Evolutionary conservation across 2,888 invertebrate species (phyloP).

Genomic region (Scaptomyza caliginosa): DNA sequence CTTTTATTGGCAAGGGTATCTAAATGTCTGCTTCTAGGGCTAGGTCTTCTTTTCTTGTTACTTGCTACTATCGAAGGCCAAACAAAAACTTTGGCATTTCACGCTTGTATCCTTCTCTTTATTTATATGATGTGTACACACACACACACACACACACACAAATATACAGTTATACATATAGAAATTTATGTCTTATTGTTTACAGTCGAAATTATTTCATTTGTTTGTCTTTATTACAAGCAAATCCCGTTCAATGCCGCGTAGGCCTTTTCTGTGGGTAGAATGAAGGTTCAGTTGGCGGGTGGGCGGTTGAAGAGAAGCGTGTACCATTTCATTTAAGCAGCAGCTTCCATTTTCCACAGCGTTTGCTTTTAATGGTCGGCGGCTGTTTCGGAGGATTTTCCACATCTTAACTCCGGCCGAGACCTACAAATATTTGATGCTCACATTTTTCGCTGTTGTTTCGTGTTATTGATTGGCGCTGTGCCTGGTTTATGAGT

Average conservation of each 20-base stretch:
- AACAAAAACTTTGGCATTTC: slow-evolving; percentile 34
- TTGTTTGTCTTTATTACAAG: slow-evolving; percentile 79
- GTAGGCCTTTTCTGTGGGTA: slow-evolving; percentile 6
- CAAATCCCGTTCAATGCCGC: slow-evolving; percentile 71
- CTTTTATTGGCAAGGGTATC: neutral
- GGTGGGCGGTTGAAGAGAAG: neutral
- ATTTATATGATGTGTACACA: slow-evolving; percentile 30
- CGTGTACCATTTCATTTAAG: slow-evolving; percentile 40
- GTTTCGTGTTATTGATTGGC: slow-evolving; percentile 76
- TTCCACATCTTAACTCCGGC: slow-evolving; percentile 79
- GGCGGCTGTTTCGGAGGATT: slow-evolving; percentile 63
- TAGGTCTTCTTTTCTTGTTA: neutral
- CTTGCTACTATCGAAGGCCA: slow-evolving; percentile 9
- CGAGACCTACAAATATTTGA: slow-evolving; percentile 78
- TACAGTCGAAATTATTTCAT: slow-evolving; percentile 80
- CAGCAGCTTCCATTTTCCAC: slow-evolving; percentile 63
- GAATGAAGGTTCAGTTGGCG: neutral
- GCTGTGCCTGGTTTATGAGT: slow-evolving; percentile 69
- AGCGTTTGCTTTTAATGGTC: slow-evolving; percentile 77
- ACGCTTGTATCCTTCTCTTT: slow-evolving; percentile 44
- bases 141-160: slow-evolving; percentile 5
- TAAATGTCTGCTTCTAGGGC: neutral
- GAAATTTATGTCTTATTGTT: slow-evolving; percentile 81
- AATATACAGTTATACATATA: slow-evolving; percentile 60
- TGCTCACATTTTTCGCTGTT: slow-evolving; percentile 64